A percentile compares a stretch with the other conserved stretches of the same genome.
These are phyloP conservation scores for Notarius lentiginosus DNA, from an alignment of 2,113 vertebrate genomes.

Conservation along the genomic window DNA sequence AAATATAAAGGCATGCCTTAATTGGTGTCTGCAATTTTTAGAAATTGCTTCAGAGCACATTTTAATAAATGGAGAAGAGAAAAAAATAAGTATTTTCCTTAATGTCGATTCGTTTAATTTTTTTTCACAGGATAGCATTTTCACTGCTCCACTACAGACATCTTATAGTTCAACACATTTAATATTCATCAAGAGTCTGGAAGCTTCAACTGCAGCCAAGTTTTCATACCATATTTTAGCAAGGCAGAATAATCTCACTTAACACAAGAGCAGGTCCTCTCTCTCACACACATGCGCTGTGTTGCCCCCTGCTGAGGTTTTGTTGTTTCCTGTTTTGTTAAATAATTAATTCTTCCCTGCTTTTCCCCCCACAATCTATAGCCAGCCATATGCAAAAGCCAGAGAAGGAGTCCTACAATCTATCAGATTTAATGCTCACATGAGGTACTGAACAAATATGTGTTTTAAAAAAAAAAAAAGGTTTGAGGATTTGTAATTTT, in stretches of 20 bases:
- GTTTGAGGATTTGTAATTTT: background rate
- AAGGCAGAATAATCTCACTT: slow-evolving; percentile 70
- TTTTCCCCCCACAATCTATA: slow-evolving; percentile 64
- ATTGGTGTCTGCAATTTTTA: background rate
- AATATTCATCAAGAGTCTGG: slow-evolving; percentile 69
- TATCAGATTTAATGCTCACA: background rate
- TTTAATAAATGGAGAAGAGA: background rate
- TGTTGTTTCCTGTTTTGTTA: slow-evolving; percentile 73
- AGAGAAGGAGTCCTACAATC: slow-evolving; percentile 23
- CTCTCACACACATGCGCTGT: slow-evolving; percentile 62
- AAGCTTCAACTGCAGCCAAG: slow-evolving; percentile 66
- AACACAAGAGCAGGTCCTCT: slow-evolving; percentile 69
- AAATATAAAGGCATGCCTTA: background rate
- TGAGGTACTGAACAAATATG: background rate
- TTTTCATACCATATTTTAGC: slow-evolving; percentile 68
- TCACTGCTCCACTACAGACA: slow-evolving; percentile 4
- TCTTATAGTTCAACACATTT: slow-evolving; percentile 63
- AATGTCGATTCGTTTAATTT: slow-evolving; percentile 34
- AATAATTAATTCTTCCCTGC: slow-evolving; percentile 73
- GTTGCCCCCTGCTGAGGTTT: slow-evolving; percentile 74
- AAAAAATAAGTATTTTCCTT: background rate
- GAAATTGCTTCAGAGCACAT: slow-evolving; percentile 6
- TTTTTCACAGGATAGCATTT: slow-evolving; percentile 21
- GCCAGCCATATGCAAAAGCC: slow-evolving; percentile 61
- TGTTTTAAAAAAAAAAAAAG: background rate